Percentiles rank a stretch among this genome's conserved stretches.
phyloP scores from a whole-genome alignment of 2,888 invertebrate genomes.

The Neoaliturus tenellus region DNA sequence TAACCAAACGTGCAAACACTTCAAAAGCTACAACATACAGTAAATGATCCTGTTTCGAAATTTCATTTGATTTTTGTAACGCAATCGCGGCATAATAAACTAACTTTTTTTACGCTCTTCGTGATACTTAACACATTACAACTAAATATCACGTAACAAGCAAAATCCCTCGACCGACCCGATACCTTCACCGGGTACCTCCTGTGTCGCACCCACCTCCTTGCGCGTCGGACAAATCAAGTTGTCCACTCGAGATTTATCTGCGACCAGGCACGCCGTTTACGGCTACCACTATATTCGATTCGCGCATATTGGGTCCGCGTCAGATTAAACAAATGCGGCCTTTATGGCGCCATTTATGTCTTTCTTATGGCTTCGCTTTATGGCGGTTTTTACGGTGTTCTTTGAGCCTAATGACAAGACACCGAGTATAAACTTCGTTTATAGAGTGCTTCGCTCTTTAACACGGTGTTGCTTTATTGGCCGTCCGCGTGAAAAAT shows the following conservation, averaged over 20 bases:
- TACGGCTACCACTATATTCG: constrained; percentile 31
- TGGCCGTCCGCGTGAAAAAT: constrained; percentile 6
- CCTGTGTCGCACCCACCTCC: too few relatives aligned
- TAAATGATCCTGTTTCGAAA: too few relatives aligned
- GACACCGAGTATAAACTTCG: constrained; percentile 29
- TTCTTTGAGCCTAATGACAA: constrained; percentile 44
- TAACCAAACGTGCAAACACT: too few relatives aligned
- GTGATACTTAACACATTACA: too few relatives aligned
- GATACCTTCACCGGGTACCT: too few relatives aligned
- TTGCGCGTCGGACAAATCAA: constrained; percentile 10
- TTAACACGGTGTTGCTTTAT: constrained; percentile 36
- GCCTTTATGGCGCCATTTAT: constrained; percentile 36
- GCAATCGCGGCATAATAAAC: too few relatives aligned
- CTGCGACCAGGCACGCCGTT: neutral
- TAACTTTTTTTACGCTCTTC: too few relatives aligned
- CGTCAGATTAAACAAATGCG: constrained; percentile 47
- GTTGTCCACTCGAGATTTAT: constrained; percentile 14
- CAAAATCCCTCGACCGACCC: too few relatives aligned
- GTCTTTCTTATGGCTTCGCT: constrained; percentile 33
- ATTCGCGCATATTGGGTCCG: neutral
- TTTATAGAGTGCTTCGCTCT: constrained; percentile 24
- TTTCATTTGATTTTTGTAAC: too few relatives aligned
- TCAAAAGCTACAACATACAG: too few relatives aligned
- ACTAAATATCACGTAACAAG: too few relatives aligned
- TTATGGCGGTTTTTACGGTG: constrained; percentile 45